Evolutionary conservation across 1,140 invertebrate species (phyloP).

Genomic region (Theocolax elegans): DNA sequence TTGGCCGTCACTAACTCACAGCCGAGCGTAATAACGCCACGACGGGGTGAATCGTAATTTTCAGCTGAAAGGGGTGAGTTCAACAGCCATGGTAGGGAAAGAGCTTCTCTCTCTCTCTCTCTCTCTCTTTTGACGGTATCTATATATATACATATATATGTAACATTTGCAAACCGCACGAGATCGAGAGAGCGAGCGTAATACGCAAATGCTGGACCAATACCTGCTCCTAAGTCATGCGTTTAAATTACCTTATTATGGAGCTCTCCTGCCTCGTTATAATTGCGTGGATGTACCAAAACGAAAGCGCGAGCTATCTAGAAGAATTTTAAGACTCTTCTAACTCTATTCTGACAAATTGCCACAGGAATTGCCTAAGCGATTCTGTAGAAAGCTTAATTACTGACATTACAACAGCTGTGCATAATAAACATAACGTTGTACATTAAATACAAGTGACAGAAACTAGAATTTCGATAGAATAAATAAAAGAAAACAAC

Average conservation of each 20-base stretch:
- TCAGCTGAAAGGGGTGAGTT: slow-evolving; percentile 8
- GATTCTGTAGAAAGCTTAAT: slow-evolving; percentile 4
- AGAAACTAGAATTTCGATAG: no score
- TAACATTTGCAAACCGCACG: not conserved
- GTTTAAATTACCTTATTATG: slow-evolving; percentile 37
- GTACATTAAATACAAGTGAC: no score
- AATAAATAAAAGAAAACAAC: no score
- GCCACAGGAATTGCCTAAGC: not conserved
- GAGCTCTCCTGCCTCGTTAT: slow-evolving; percentile 9
- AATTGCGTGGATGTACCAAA: slow-evolving; percentile 19
- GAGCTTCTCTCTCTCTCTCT: no score
- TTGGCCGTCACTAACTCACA: slow-evolving; percentile 25
- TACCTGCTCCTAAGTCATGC: slow-evolving; percentile 33
- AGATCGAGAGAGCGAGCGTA: slow-evolving; percentile 5
- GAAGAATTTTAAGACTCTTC: not conserved
- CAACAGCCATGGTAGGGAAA: no score
- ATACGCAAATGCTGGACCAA: slow-evolving; percentile 26
- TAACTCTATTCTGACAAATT: slow-evolving; percentile 1
- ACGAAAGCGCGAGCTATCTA: not conserved
- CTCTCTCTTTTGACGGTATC: no score
- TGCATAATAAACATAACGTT: no score
- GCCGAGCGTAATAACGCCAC: slow-evolving; percentile 25
- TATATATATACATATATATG: no score
- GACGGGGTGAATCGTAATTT: slow-evolving; percentile 34
- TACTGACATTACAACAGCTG: no score